These are phyloP conservation scores for Pycnonotus jocosus DNA, from an alignment of 2,113 vertebrate genomes.

Conservation along the genomic window DNA sequence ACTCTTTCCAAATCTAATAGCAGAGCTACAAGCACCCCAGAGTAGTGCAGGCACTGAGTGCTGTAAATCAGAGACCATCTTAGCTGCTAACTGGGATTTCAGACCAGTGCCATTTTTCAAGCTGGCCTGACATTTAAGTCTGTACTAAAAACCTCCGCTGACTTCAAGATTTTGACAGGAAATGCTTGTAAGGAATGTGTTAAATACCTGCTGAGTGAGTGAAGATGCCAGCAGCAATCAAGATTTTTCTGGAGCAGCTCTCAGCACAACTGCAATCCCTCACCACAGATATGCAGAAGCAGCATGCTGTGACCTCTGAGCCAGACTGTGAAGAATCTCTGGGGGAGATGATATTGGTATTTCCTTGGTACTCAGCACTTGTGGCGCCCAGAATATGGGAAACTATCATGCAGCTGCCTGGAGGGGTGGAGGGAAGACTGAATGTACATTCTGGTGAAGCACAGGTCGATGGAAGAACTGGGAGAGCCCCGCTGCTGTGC, in stretches of 20 bases:
- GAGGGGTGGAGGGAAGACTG: neutral
- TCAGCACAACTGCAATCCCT: neutral
- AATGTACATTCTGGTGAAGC: neutral
- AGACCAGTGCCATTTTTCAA: neutral
- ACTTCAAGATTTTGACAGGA: neutral
- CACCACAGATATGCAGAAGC: slow-evolving; percentile 32
- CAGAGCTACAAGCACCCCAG: neutral
- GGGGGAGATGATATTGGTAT: neutral
- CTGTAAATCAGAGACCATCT: neutral
- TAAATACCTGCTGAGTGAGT: slow-evolving; percentile 35
- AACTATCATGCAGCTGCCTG: neutral
- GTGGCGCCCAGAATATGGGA: neutral
- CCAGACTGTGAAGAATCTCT: neutral
- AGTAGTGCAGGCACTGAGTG: neutral
- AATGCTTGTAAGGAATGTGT: neutral
- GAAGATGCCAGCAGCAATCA: neutral
- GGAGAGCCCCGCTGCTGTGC: accelerated
- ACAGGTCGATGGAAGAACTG: neutral
- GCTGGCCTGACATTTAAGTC: neutral
- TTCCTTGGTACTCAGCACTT: slow-evolving; percentile 4
- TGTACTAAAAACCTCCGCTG: neutral
- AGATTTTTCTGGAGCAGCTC: neutral
- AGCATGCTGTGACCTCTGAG: neutral
- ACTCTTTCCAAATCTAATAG: neutral
- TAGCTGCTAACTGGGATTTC: neutral